Evolutionary conservation across 1,140 invertebrate species (phyloP), one percentile per base, ranked within the genome.

Genomic region (Muscidifurax raptorellus): DNA sequence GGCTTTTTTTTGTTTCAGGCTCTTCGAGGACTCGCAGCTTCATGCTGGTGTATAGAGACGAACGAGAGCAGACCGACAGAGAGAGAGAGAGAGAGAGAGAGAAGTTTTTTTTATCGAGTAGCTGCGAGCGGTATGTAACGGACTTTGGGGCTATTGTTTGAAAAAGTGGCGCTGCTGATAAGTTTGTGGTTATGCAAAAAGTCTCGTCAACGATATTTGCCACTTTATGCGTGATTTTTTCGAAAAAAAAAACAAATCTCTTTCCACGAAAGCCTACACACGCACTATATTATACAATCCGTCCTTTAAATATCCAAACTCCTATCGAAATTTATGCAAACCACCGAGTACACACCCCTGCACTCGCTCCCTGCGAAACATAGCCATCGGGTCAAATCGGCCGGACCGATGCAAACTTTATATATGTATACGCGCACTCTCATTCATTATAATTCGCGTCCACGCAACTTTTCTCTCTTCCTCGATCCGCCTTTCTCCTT

Each of bases 361-460:
- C 75, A 22, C 12, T 77, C 44, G 25, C 10, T 18, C n/a, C 22
- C 25, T 27, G 7, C 36, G 64, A 64, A 69, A 80, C 71, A 78
- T 64, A 81, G 72, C 85, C 47, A 79, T 27, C 59, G 67, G 67
- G 80, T 69, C 67, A 72, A 80, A 80, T 74, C 80, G 66, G 18
- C 72, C 66, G 27, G 18, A 30, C 64, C 36, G 22, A 9, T 25
- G 77, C 59, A 52, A 83, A 83, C 25, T 83, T 83, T 69, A 83
- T n/a, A n/a, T n/a, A n/a, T n/a, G n/a, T n/a, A n/a, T 77, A 83
- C 27, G 30, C 67, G 72, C 72, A 77, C 27, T n/a, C 74, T 78
- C 82, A 40, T 83, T 71, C 77, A 71, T 80, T 80, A 84, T 84
- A 75, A 80, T 72, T 84, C 82, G 47, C 52, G 22, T 59, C 52